Base-by-base conservation (phyloP, 2,113 vertebrate species). In the Acanthisitta chloris region DNA sequence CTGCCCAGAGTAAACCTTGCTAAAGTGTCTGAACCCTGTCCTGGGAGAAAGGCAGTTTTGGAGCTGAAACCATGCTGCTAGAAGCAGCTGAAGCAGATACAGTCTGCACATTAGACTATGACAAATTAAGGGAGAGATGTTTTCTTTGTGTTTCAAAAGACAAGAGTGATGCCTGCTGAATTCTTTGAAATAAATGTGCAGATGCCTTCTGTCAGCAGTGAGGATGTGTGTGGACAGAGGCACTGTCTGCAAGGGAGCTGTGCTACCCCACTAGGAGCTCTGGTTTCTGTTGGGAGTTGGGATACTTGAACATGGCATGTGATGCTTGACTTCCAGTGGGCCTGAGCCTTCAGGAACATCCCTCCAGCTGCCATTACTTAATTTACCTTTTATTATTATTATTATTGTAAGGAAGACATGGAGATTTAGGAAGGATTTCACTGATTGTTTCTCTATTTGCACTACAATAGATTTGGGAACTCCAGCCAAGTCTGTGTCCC, bases 361-460 rank as follows among this genome's bases (percentile, higher is more conserved):
- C 16, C 19, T 72, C 13, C 7, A 5, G 17, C 7, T 13, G 14
- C 6, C 10, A 5, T 64, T 70, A 31, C 34, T 79, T 84, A 65
- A 71, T 38, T 91, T 57, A 84, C 25, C 3, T 85, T 83, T 66
- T 55, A 48, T 46, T 61, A 54, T 36, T 57, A 65, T 51, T 61
- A 61, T n/a, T 73, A 26, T 42, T n/a, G 15, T 48, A 52, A 72
- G 57, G 73, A 94, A 90, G 17, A 26, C 58, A 42, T 3, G 8
- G 58, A 74, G 10, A 55, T 70, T 70, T 82, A 59, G 51, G 85
- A 78, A 95, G 51, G 55, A 83, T 83, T 95, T 88, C 59, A 65
- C 34, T 52, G n/a, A 71, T 62, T 86, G 43, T 76, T 95, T 67
- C 69, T 74, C 15, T 81, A 45, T 86, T 79, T 78, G 54, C 48